Evolutionary conservation across 2,888 invertebrate species (phyloP).

Genomic region (Drosophila lutescens): DNA sequence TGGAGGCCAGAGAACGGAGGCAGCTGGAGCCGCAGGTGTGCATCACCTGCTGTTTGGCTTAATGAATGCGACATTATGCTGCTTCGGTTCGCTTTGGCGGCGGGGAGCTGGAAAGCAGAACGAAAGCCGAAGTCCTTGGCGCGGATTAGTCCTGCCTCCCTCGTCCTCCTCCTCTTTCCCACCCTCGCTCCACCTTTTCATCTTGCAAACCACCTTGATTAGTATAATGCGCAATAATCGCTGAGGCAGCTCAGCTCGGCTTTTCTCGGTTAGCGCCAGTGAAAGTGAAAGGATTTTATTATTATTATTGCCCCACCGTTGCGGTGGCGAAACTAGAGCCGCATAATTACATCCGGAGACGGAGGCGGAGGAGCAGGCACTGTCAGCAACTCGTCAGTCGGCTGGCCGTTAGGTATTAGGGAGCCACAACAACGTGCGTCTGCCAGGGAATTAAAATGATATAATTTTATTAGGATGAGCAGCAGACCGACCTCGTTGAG

Average conservation of each 20-base stretch:
- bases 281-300: conserved; percentile 65
- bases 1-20: not conserved
- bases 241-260: conserved; percentile 36
- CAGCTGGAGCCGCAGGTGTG: conserved; percentile 59
- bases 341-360: conserved; percentile 45
- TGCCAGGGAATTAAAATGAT: conserved; percentile 9
- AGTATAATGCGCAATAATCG: conserved; percentile 54
- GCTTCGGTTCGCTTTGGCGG: not conserved
- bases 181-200: conserved; percentile 6
- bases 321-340: conserved; percentile 25
- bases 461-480: conserved; percentile 21
- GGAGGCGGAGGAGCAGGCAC: conserved; percentile 1
- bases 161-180: not conserved
- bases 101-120: conserved; percentile 1
- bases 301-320: conserved; percentile 43
- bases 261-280: not conserved
- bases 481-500: not conserved
- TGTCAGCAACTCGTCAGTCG: conserved; percentile 43
- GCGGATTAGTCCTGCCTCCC: conserved; percentile 32
- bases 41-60: conserved; percentile 74
- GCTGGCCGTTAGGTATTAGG: not conserved
- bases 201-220: conserved; percentile 47
- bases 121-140: conserved; percentile 31
- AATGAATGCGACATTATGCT: conserved; percentile 72
- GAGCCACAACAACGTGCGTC: conserved; percentile 15